Conservation (phyloP, 2,888 invertebrate species). For the Dryococelus australis region DNA sequence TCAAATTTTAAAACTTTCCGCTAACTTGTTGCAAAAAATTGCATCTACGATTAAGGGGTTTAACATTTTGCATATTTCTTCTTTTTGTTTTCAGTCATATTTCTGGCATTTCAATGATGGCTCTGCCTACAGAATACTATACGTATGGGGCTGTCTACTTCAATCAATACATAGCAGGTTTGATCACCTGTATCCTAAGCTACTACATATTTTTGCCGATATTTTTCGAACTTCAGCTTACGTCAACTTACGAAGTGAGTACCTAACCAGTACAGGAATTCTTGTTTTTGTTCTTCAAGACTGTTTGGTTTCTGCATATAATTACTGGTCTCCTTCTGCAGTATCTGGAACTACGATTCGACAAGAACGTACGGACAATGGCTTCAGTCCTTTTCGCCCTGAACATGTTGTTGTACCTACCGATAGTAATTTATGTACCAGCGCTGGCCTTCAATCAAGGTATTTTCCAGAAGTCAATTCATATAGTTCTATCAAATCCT, state of each 20-base stretch:
- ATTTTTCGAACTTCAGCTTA: conserved; percentile 73
- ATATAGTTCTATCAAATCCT: too few relatives aligned
- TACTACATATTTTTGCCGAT: conserved; percentile 66
- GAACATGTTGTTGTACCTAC: conserved; percentile 65
- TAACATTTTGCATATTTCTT: not conserved
- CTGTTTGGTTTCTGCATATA: not conserved
- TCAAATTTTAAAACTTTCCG: too few relatives aligned
- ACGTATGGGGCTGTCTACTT: conserved; percentile 72
- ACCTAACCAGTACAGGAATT: not conserved
- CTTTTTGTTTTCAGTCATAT: not conserved
- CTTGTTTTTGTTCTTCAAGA: not conserved
- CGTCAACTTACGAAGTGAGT: conserved; percentile 67
- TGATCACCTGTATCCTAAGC: conserved; percentile 55
- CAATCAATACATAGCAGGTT: conserved; percentile 57
- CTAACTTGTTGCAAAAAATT: too few relatives aligned
- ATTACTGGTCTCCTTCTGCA: conserved; percentile 50
- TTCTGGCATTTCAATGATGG: conserved; percentile 60
- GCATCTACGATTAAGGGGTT: too few relatives aligned
- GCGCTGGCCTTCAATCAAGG: conserved; percentile 4
- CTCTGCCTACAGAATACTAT: conserved; percentile 78
- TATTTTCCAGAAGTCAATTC: not conserved
- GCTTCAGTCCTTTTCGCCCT: conserved; percentile 68
- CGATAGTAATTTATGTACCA: conserved; percentile 67
- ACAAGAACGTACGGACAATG: conserved; percentile 63
- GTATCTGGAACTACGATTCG: conserved; percentile 71